These are phyloP conservation scores for Metaphire vulgaris DNA, from an alignment of 1,140 invertebrate genomes.

Conservation along the genomic window DNA sequence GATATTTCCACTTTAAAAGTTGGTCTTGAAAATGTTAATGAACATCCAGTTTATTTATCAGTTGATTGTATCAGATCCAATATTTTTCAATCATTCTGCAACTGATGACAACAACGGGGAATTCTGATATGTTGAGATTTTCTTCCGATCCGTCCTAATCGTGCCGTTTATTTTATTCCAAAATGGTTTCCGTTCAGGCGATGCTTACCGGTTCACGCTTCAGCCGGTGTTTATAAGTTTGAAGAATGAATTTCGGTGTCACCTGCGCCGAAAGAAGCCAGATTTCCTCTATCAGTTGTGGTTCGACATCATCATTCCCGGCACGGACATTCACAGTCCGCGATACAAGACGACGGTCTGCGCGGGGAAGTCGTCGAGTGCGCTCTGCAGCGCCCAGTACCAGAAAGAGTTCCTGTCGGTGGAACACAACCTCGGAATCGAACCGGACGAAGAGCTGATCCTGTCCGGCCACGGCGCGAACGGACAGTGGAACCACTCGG, in stretches of 20 bases:
- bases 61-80: too few relatives aligned
- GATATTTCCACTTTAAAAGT: too few relatives aligned
- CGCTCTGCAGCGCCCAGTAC: constrained; percentile 26
- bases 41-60: too few relatives aligned
- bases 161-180: too few relatives aligned
- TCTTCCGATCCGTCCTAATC: too few relatives aligned
- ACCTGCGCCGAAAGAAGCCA: constrained; percentile 37
- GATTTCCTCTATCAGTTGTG: constrained; percentile 37
- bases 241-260: constrained; percentile 36
- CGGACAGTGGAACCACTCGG: constrained; percentile 8
- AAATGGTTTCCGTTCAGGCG: too few relatives aligned
- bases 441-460: constrained; percentile 36
- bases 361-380: constrained; percentile 25
- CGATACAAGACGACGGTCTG: constrained; percentile 30
- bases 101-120: too few relatives aligned
- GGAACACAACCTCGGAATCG: constrained; percentile 34
- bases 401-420: constrained; percentile 32
- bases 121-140: too few relatives aligned
- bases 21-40: too few relatives aligned
- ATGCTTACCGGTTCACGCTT: constrained; percentile 38
- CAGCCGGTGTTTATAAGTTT: constrained; percentile 36
- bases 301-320: constrained; percentile 36
- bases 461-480: constrained; percentile 30
- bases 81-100: too few relatives aligned
- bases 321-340: constrained; percentile 33